A percentile compares a stretch with the other conserved stretches of the same genome.
phyloP scores from a whole-genome alignment of 2,888 invertebrate species.

The Thymelicus acteon region DNA sequence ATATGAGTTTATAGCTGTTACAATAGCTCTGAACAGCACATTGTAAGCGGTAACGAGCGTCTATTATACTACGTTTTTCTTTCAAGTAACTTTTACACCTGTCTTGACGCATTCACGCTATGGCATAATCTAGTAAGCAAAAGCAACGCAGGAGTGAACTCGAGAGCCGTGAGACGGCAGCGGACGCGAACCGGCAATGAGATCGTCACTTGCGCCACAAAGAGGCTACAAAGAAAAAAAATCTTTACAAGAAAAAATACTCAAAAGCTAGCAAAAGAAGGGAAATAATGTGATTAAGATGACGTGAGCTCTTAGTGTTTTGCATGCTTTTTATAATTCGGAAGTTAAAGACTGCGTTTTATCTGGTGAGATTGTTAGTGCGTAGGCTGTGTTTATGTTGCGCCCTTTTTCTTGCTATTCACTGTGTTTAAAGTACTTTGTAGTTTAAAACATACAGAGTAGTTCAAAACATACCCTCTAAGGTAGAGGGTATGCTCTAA shows the following conservation, averaged over 20 bases:
- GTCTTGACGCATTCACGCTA: constrained; percentile 9
- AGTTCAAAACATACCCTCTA: too few relatives aligned
- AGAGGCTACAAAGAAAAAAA: constrained; percentile 40
- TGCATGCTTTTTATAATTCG: too few relatives aligned
- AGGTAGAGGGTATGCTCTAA: too few relatives aligned
- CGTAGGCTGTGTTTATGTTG: too few relatives aligned
- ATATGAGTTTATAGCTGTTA: neutral
- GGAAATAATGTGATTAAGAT: constrained; percentile 16
- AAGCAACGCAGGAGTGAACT: constrained; percentile 15
- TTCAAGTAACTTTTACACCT: constrained; percentile 16
- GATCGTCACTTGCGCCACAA: constrained; percentile 44
- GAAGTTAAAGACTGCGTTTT: too few relatives aligned
- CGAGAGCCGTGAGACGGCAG: constrained; percentile 6
- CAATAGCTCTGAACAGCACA: neutral
- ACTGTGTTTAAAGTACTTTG: too few relatives aligned
- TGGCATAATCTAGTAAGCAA: neutral
- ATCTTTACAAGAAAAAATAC: constrained; percentile 14
- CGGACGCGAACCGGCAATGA: constrained; percentile 39
- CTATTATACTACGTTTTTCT: constrained; percentile 6
- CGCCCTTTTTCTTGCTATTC: too few relatives aligned
- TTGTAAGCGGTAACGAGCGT: neutral
- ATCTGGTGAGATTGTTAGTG: too few relatives aligned
- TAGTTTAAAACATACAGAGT: too few relatives aligned
- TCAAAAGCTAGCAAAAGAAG: constrained; percentile 11
- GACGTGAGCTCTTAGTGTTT: neutral